Base-by-base conservation (phyloP, 1,140 invertebrate species). In the Orius insidiosus region DNA sequence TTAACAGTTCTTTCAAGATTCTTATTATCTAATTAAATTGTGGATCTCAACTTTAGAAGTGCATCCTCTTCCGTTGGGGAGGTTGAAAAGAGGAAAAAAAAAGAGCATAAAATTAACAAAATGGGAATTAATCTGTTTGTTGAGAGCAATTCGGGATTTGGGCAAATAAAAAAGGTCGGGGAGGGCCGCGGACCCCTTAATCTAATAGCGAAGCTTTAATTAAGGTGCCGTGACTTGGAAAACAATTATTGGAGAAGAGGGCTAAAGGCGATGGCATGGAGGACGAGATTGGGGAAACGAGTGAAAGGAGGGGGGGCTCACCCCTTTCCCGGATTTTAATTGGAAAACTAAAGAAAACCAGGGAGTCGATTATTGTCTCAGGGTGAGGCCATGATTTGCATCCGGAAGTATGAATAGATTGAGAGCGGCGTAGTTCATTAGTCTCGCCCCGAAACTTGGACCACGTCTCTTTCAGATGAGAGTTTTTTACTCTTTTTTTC, bases 51-150 rank as follows among this genome's bases (percentile, higher is more conserved):
- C n/a, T n/a, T n/a, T n/a, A n/a, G n/a, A n/a, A n/a, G n/a, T n/a
- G n/a, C n/a, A n/a, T n/a, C n/a, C n/a, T n/a, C n/a, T n/a, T n/a
- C n/a, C n/a, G n/a, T n/a, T n/a, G n/a, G n/a, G n/a, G n/a, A n/a
- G n/a, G n/a, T n/a, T n/a, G n/a, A n/a, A n/a, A n/a, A n/a, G n/a
- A n/a, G n/a, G n/a, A n/a, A n/a, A n/a, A 43, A 43, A 43, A 43
- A 30, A 30, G 10, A 6, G 41, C 31, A 43, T 43, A 43, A 43
- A 43, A 43, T 43, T 43, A 43, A 43, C 41, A 30, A 16, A 43
- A 43, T 43, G 41, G 31, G 41, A 43, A 43, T 43, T 43, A 43
- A 43, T 43, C 41, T 43, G 41, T 43, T 43, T 43, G 41, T 43
- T 43, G 41, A 43, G 41, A 43, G 41, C 41, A 43, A 24, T 43